Conservation (phyloP, 2,888 invertebrate species). For the Saturnia japonica region DNA sequence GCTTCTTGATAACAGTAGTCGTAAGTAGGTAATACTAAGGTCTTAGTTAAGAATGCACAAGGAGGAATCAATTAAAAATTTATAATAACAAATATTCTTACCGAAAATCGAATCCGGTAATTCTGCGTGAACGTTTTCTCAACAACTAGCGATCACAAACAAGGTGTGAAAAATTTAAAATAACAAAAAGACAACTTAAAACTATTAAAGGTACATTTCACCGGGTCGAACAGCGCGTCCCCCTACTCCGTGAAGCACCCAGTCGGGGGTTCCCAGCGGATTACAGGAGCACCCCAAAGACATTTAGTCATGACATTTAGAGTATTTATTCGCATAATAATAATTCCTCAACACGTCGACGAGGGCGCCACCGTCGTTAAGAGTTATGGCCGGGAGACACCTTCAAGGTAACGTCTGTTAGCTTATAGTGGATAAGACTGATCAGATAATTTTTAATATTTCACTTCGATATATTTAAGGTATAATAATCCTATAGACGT, state of each 20-base stretch:
- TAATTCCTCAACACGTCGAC: constrained; percentile 66
- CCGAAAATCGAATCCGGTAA: no score
- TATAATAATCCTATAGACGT: no score
- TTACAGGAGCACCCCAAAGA: constrained; percentile 65
- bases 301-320: constrained; percentile 84
- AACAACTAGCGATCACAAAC: no score
- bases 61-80: no score
- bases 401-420: constrained; percentile 63
- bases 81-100: no score
- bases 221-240: constrained; percentile 48
- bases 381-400: constrained; percentile 77
- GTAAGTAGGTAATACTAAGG: no score
- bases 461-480: no score
- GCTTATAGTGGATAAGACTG: constrained; percentile 48
- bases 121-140: no score
- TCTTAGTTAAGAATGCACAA: no score
- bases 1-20: no score
- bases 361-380: constrained; percentile 62
- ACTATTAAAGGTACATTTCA: constrained; percentile 54
- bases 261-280: constrained; percentile 49
- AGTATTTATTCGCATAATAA: constrained; percentile 87
- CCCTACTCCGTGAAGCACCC: background rate
- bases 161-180: no score
- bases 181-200: constrained; percentile 27
- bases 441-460: background rate